Evolutionary conservation across 2,113 vertebrate species (phyloP).

Genomic region (Ivindomyrus marchei): DNA sequence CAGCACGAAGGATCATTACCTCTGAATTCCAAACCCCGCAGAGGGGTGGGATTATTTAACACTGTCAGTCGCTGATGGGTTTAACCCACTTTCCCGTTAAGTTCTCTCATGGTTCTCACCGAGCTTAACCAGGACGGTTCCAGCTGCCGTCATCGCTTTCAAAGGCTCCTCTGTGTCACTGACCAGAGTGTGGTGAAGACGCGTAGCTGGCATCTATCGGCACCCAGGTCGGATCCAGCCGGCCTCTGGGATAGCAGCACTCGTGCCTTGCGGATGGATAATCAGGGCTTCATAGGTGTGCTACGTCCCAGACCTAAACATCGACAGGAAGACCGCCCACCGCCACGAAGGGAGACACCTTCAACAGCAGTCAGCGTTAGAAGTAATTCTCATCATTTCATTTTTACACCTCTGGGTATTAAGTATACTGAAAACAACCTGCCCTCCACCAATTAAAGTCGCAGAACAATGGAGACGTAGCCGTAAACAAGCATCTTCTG

Average conservation of each 20-base stretch:
- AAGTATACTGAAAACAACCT: neutral
- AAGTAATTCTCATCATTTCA: neutral
- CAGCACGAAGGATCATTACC: neutral
- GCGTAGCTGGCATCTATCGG: neutral
- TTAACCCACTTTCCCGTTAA: neutral
- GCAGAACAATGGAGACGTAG: neutral
- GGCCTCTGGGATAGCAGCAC: neutral
- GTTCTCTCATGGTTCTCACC: neutral
- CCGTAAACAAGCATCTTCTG: neutral
- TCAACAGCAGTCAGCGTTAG: neutral
- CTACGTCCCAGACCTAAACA: neutral
- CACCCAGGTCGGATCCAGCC: neutral
- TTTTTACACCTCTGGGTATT: constrained; percentile 11
- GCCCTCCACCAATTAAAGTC: neutral
- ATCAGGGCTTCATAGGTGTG: neutral
- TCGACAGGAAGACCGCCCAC: neutral
- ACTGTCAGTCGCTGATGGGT: neutral
- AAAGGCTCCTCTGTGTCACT: neutral
- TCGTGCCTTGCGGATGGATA: neutral
- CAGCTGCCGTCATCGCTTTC: neutral
- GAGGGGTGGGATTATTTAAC: neutral
- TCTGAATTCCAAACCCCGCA: neutral
- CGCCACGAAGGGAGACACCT: neutral
- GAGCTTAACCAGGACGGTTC: neutral
- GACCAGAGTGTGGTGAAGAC: neutral